phyloP scores from a whole-genome alignment of 1,140 invertebrate species.

The Hyles euphorbiae region DNA sequence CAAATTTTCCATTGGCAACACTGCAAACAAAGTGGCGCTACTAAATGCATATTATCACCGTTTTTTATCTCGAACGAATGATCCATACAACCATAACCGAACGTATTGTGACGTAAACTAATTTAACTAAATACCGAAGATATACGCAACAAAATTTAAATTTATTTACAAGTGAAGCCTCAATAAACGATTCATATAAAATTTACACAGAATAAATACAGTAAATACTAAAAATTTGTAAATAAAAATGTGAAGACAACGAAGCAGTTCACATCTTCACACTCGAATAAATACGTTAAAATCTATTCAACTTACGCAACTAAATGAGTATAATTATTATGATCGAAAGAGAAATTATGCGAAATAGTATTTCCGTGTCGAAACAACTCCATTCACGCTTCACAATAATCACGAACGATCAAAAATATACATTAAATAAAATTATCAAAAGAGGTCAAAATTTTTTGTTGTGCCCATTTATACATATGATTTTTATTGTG shows the following conservation, averaged over 20 bases:
- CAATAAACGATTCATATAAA: slow-evolving; percentile 51
- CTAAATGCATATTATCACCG: slow-evolving; percentile 61
- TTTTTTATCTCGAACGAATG: slow-evolving; percentile 12
- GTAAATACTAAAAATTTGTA: slow-evolving; percentile 30
- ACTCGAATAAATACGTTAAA: slow-evolving; percentile 62
- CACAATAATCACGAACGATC: neutral
- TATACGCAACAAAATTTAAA: slow-evolving; percentile 39
- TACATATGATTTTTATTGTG: slow-evolving; percentile 14
- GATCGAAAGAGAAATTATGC: slow-evolving; percentile 57
- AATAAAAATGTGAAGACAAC: slow-evolving; percentile 26
- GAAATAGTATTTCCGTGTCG: slow-evolving; percentile 28
- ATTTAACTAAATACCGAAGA: slow-evolving; percentile 23
- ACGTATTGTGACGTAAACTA: slow-evolving; percentile 16
- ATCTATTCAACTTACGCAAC: slow-evolving; percentile 45
- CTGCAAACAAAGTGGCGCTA: slow-evolving; percentile 42
- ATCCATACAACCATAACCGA: slow-evolving; percentile 16
- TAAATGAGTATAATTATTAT: slow-evolving; percentile 71
- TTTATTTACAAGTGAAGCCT: slow-evolving; percentile 68
- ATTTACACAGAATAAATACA: slow-evolving; percentile 36
- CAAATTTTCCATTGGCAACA: slow-evolving; percentile 26
- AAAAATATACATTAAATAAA: slow-evolving; percentile 9
- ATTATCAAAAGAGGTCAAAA: slow-evolving; percentile 8
- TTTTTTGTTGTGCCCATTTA: slow-evolving; percentile 26
- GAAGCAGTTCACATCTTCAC: no score
- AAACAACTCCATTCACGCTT: slow-evolving; percentile 18